Percentiles rank a stretch among this genome's conserved stretches.
These are phyloP conservation scores for Myoxocephalus aenaeus DNA, from an alignment of 2,797 vertebrate species.

Conservation along the genomic window DNA sequence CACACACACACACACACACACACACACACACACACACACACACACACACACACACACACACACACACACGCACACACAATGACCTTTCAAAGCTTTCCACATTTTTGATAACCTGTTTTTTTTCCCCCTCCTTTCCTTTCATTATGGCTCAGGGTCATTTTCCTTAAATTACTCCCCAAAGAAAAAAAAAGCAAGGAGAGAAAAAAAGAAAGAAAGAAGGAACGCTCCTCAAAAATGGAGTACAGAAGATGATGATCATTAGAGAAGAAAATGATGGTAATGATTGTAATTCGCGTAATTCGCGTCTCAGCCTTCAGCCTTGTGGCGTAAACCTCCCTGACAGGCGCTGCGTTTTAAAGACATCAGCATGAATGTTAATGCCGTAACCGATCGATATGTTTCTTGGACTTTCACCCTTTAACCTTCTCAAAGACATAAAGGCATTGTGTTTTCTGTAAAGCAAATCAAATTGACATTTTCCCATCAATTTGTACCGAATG, in stretches of 20 bases:
- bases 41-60: slow-evolving; percentile 9
- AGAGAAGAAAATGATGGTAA: slow-evolving; percentile 29
- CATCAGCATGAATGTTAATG: slow-evolving; percentile 61
- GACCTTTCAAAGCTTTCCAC: slow-evolving; percentile 69
- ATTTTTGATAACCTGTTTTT: slow-evolving; percentile 46
- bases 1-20: slow-evolving; percentile 27
- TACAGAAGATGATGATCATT: slow-evolving; percentile 9
- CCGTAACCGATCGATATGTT: slow-evolving; percentile 57
- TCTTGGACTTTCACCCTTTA: slow-evolving; percentile 53
- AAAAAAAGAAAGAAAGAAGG: not conserved
- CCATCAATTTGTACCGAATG: slow-evolving; percentile 16
- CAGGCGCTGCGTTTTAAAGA: slow-evolving; percentile 57
- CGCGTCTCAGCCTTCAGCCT: slow-evolving; percentile 25
- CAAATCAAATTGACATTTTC: slow-evolving; percentile 41
- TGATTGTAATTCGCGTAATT: slow-evolving; percentile 40
- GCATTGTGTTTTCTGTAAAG: slow-evolving; percentile 32
- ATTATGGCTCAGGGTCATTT: slow-evolving; percentile 48
- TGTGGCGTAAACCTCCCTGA: slow-evolving; percentile 46
- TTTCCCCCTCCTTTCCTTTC: slow-evolving; percentile 38
- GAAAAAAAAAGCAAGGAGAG: slow-evolving; percentile 1
- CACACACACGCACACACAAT: slow-evolving; percentile 33
- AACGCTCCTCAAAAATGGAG: not conserved
- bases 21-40: slow-evolving; percentile 1
- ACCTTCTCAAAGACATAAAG: slow-evolving; percentile 42
- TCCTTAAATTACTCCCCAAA: slow-evolving; percentile 34